A percentile compares a stretch with the other conserved stretches of the same genome.
Evolutionary conservation across 2,888 invertebrate species (phyloP).

Genomic region (Luperina testacea): DNA sequence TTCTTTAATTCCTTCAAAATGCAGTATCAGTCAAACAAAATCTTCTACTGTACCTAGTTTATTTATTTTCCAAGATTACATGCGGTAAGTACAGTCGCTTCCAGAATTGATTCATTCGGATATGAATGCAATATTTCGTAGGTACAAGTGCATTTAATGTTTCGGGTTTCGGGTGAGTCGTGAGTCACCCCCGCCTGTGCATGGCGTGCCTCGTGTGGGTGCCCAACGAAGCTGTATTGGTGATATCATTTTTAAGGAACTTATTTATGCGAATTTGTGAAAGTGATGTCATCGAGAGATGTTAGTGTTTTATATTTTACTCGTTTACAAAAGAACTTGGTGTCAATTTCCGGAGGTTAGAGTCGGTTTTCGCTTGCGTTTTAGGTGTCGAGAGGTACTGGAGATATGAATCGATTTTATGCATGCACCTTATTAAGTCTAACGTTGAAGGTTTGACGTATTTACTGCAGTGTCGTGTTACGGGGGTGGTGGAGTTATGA

Average conservation of each 20-base stretch:
- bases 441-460: slow-evolving; percentile 67
- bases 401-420: slow-evolving; percentile 63
- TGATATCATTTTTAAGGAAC: slow-evolving; percentile 76
- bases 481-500: slow-evolving; percentile 68
- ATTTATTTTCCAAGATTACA: not conserved
- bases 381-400: slow-evolving; percentile 17
- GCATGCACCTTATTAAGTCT: slow-evolving; percentile 68
- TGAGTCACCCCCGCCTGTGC: slow-evolving; percentile 76
- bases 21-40: not conserved
- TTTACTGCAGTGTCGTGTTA: slow-evolving; percentile 62
- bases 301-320: slow-evolving; percentile 19
- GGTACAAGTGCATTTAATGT: slow-evolving; percentile 78
- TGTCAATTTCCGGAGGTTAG: slow-evolving; percentile 7
- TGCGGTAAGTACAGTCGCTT: slow-evolving; percentile 53
- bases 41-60: not conserved
- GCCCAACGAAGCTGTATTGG: slow-evolving; percentile 64
- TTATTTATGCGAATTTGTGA: slow-evolving; percentile 65
- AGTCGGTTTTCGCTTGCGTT: slow-evolving; percentile 44
- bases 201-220: slow-evolving; percentile 70
- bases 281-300: slow-evolving; percentile 72
- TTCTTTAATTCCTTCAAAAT: not conserved
- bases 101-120: slow-evolving; percentile 60
- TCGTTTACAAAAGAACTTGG: slow-evolving; percentile 34
- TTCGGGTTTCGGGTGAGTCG: slow-evolving; percentile 74
- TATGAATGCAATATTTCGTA: slow-evolving; percentile 68